These are phyloP conservation scores for Otolemur crassicaudatus DNA, from an alignment of 2,797 vertebrate species.

Conservation along the genomic window DNA sequence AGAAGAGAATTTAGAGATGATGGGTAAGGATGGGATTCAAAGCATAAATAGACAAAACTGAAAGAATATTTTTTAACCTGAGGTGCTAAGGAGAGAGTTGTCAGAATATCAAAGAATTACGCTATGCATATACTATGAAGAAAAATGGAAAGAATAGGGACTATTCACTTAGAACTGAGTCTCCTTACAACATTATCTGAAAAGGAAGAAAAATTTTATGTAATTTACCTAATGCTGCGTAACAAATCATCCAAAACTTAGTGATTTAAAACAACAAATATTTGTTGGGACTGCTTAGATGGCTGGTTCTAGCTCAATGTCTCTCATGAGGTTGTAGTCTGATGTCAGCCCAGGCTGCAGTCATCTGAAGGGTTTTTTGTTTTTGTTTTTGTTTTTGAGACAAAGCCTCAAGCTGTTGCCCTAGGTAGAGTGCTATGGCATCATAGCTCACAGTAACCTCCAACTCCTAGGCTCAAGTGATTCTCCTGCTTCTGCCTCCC, in stretches of 20 bases:
- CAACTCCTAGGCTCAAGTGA: no score
- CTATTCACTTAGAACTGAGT: not conserved
- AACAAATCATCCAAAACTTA: not conserved
- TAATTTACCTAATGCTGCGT: not conserved
- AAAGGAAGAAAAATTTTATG: not conserved
- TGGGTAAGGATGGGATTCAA: slow-evolving; percentile 2
- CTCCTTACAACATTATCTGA: not conserved
- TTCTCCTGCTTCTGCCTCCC: no score
- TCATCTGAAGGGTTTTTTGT: not conserved
- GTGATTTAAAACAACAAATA: slow-evolving; percentile 1
- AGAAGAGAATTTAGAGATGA: slow-evolving; percentile 34
- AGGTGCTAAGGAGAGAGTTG: not conserved
- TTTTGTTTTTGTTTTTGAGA: no score
- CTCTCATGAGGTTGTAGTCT: not conserved
- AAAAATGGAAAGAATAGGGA: slow-evolving; percentile 3
- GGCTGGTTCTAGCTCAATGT: not conserved
- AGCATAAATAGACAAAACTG: slow-evolving; percentile 31
- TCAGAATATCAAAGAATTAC: slow-evolving; percentile 11
- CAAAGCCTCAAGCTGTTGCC: no score
- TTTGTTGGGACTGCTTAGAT: not conserved
- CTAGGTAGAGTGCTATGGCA: no score
- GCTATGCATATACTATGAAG: not conserved
- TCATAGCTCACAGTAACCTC: no score
- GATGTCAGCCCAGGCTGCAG: not conserved
- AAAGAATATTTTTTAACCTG: slow-evolving; percentile 2